These are phyloP conservation scores for Macrosoma leucophasiata DNA, from an alignment of 2,888 invertebrate species.

Conservation along the genomic window DNA sequence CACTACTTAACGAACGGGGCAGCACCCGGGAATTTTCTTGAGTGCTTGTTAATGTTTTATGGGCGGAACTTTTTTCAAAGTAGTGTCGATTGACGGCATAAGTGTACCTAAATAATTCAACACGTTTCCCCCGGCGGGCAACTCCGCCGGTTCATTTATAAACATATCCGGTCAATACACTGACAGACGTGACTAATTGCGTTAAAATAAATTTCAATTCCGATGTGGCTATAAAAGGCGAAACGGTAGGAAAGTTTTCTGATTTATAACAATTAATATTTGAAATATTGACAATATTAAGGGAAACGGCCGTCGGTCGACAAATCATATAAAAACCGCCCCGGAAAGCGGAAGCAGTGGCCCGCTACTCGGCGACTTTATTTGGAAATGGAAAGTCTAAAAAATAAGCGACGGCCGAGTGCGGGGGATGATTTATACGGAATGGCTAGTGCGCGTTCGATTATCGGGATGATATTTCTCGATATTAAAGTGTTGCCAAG, in stretches of 20 bases:
- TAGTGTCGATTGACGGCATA: constrained; percentile 71
- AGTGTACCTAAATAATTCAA: constrained; percentile 73
- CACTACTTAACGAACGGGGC: constrained; percentile 71
- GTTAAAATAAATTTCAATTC: constrained; percentile 59
- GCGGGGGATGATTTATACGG: constrained; percentile 67
- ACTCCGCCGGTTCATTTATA: constrained; percentile 38
- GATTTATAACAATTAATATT: constrained; percentile 75
- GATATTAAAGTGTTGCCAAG: constrained; percentile 75
- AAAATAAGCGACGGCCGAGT: constrained; percentile 68
- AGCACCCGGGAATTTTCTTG: constrained; percentile 69
- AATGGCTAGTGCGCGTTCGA: constrained; percentile 65
- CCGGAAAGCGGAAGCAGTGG: constrained; percentile 73
- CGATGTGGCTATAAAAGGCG: constrained; percentile 50
- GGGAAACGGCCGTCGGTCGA: constrained; percentile 71
- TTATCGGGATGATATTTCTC: constrained; percentile 74
- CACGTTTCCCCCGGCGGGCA: constrained; percentile 55
- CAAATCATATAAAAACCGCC: constrained; percentile 73
- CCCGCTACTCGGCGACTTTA: constrained; percentile 71
- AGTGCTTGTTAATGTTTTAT: constrained; percentile 76
- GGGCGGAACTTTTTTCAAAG: constrained; percentile 71
- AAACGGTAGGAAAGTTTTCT: constrained; percentile 54
- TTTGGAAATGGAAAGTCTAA: constrained; percentile 75
- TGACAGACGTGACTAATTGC: constrained; percentile 44
- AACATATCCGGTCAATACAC: constrained; percentile 30
- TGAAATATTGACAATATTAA: constrained; percentile 75